Percentiles rank a stretch among this genome's conserved stretches.
phyloP scores from a whole-genome alignment of 2,888 invertebrate species.

The Meteorus colon region DNA sequence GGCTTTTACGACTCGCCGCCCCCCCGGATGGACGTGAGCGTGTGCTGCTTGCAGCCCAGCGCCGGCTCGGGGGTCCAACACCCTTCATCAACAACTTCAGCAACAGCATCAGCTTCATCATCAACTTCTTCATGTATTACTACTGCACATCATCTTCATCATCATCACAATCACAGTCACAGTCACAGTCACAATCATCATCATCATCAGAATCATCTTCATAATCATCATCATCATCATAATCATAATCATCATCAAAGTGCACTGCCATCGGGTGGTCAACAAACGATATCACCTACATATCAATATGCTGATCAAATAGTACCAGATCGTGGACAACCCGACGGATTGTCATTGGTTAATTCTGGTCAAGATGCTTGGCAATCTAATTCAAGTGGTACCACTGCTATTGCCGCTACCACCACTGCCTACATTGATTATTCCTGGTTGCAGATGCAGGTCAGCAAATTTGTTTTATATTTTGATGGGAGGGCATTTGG shows the following conservation, averaged over 20 bases:
- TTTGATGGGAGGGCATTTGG: background rate
- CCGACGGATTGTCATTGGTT: slow-evolving; percentile 65
- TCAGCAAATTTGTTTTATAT: slow-evolving; percentile 50
- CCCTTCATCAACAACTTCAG: slow-evolving; percentile 50
- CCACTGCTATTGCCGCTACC: slow-evolving; percentile 56
- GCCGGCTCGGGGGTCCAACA: slow-evolving; percentile 71
- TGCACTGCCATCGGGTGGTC: slow-evolving; percentile 60
- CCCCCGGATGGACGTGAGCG: slow-evolving; percentile 72
- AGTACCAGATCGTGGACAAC: slow-evolving; percentile 69
- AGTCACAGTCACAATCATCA: slow-evolving; percentile 13
- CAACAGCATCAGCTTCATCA: slow-evolving; percentile 32
- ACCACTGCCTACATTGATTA: slow-evolving; percentile 71
- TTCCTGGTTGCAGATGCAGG: slow-evolving; percentile 72
- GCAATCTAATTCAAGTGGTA: slow-evolving; percentile 64
- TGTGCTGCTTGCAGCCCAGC: slow-evolving; percentile 70
- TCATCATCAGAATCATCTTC: slow-evolving; percentile 19
- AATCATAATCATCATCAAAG: slow-evolving; percentile 55
- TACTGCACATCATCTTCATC: slow-evolving; percentile 2
- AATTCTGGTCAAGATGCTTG: slow-evolving; percentile 64
- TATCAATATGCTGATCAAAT: slow-evolving; percentile 72
- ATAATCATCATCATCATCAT: slow-evolving; percentile 27
- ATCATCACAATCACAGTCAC: slow-evolving; percentile 12
- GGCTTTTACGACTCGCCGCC: slow-evolving; percentile 70
- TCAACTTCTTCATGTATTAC: slow-evolving; percentile 22
- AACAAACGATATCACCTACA: slow-evolving; percentile 61